Percentiles rank a stretch among this genome's conserved stretches.
Evolutionary conservation across 2,113 vertebrate genomes (phyloP).

Genomic region (Urocolius indicus): DNA sequence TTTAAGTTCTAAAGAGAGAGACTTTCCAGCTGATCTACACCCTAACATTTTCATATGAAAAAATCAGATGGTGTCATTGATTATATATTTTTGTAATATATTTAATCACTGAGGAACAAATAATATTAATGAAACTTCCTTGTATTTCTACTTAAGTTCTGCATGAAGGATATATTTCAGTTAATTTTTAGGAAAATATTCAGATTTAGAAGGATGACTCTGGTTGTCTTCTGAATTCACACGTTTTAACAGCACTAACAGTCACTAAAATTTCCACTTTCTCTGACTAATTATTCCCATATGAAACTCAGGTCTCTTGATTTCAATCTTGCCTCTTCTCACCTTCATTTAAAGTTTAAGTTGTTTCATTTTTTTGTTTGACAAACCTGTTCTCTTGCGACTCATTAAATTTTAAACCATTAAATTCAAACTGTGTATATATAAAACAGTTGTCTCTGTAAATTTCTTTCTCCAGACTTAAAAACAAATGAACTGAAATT

Average conservation of each 20-base stretch:
- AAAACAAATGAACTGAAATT: conserved; percentile 21
- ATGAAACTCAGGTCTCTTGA: neutral
- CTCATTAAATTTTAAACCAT: neutral
- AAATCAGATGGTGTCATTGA: neutral
- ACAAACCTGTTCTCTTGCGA: neutral
- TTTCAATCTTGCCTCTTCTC: neutral
- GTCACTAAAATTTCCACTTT: neutral
- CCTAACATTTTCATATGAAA: neutral
- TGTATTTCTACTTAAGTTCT: neutral
- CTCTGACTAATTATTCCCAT: neutral
- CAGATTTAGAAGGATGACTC: neutral
- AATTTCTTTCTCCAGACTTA: neutral
- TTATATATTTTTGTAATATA: neutral
- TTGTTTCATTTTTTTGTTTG: neutral
- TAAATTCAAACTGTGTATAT: neutral
- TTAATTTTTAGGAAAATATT: neutral
- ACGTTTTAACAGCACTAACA: neutral
- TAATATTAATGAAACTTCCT: neutral
- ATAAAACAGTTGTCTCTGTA: neutral
- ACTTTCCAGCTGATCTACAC: neutral
- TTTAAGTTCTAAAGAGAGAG: neutral
- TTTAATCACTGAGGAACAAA: neutral
- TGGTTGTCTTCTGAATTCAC: neutral
- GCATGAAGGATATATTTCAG: neutral
- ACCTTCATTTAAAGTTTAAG: neutral